Evolutionary conservation across 2,113 vertebrate species (phyloP).

Genomic region (Semicossyphus pulcher): DNA sequence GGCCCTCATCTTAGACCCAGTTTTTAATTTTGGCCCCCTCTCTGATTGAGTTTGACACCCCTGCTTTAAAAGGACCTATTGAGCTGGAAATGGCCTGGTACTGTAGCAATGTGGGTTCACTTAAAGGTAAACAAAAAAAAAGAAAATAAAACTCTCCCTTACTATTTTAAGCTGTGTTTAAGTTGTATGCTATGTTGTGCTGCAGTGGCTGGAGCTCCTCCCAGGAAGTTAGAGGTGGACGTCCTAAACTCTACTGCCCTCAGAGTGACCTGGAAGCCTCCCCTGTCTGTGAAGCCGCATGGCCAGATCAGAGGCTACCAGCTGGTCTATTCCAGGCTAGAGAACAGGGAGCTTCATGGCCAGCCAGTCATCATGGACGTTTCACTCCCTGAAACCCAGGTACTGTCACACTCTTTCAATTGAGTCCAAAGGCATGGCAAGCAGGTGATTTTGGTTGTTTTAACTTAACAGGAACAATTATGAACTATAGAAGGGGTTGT

Average conservation of each 20-base stretch:
- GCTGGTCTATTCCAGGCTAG: conserved; percentile 91
- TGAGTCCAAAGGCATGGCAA: background rate
- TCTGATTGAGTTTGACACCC: too few relatives aligned
- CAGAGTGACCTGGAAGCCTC: conserved; percentile 92
- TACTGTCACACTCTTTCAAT: conserved; percentile 62
- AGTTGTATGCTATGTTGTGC: conserved; percentile 22
- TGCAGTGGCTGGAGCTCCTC: conserved; percentile 95
- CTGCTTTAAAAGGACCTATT: too few relatives aligned
- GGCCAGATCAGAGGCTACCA: conserved; percentile 96
- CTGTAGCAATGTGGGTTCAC: too few relatives aligned
- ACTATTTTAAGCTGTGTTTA: background rate
- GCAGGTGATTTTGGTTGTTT: background rate
- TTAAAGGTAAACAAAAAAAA: background rate
- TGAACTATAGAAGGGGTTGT: background rate
- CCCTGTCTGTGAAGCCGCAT: conserved; percentile 90
- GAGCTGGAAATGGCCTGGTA: too few relatives aligned
- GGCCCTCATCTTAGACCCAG: too few relatives aligned
- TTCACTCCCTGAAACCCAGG: conserved; percentile 92
- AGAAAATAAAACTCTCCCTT: background rate
- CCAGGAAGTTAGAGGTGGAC: conserved; percentile 92
- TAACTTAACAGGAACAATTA: background rate
- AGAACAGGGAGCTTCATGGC: conserved; percentile 91
- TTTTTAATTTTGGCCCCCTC: too few relatives aligned
- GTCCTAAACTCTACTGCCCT: conserved; percentile 93
- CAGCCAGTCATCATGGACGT: conserved; percentile 90